These are phyloP conservation scores for Eurytoma californica DNA, from an alignment of 2,888 invertebrate species.

Conservation along the genomic window DNA sequence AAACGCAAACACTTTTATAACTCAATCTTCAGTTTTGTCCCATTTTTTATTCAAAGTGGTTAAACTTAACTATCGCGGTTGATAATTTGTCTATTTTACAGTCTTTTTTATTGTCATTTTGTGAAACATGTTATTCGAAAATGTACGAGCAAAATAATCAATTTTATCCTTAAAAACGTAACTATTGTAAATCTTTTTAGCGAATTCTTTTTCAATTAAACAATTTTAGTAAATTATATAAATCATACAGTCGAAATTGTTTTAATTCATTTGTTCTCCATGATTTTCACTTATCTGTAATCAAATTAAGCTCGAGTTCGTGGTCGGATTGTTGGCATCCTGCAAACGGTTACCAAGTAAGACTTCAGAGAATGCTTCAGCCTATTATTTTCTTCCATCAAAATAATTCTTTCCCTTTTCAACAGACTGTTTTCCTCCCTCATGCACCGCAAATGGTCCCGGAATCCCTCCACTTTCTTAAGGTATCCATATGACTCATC, in stretches of 20 bases:
- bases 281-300: no score
- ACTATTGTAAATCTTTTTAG: no score
- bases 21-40: not conserved
- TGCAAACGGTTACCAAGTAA: constrained; percentile 79
- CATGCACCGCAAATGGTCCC: constrained; percentile 79
- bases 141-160: not conserved
- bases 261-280: no score
- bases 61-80: no score
- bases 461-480: constrained; percentile 83
- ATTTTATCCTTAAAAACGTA: not conserved
- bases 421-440: constrained; percentile 73
- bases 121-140: not conserved
- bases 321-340: constrained; percentile 65
- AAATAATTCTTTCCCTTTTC: constrained; percentile 76
- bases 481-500: constrained; percentile 72
- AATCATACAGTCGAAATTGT: no score
- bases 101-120: not conserved
- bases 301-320: constrained; percentile 29
- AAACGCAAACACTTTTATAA: constrained; percentile 19
- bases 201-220: no score
- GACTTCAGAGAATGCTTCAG: constrained; percentile 80
- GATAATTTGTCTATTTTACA: not conserved
- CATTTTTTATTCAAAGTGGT: no score
- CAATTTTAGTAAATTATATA: no score
- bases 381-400: constrained; percentile 80